phyloP scores from a whole-genome alignment of 2,797 vertebrate species.

The Orestias chungarensis region DNA sequence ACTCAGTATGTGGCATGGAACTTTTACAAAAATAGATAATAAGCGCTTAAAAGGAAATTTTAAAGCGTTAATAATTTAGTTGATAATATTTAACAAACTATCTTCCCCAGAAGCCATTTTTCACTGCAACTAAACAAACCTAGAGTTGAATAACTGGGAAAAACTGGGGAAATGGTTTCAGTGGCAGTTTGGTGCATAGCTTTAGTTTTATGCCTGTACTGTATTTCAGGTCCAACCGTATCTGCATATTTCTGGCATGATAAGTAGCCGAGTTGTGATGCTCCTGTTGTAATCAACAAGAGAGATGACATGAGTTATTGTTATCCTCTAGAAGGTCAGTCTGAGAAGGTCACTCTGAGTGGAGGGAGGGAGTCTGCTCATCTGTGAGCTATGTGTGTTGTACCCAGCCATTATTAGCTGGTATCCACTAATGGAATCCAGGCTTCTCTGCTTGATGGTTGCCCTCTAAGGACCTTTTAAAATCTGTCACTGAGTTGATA shows the following conservation, averaged over 20 bases:
- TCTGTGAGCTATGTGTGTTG: background rate
- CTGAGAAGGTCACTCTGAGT: constrained; percentile 4
- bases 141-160: background rate
- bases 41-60: too few species aligned
- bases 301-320: constrained; percentile 6
- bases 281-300: background rate
- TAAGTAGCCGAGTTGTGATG: background rate
- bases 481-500: background rate
- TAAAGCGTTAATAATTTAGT: too few species aligned
- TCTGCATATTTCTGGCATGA: background rate
- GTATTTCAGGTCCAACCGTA: too few species aligned
- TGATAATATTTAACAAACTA: too few species aligned
- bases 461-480: background rate
- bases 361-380: background rate
- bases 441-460: background rate
- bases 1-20: too few species aligned
- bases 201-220: background rate
- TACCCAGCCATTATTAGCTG: background rate
- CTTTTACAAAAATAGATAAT: too few species aligned
- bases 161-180: background rate
- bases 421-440: background rate
- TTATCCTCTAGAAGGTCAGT: background rate
- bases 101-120: too few species aligned
- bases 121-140: too few species aligned
- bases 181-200: background rate